Conservation (phyloP, 2,888 invertebrate genomes). For the Digitonthophagus gazella region DNA sequence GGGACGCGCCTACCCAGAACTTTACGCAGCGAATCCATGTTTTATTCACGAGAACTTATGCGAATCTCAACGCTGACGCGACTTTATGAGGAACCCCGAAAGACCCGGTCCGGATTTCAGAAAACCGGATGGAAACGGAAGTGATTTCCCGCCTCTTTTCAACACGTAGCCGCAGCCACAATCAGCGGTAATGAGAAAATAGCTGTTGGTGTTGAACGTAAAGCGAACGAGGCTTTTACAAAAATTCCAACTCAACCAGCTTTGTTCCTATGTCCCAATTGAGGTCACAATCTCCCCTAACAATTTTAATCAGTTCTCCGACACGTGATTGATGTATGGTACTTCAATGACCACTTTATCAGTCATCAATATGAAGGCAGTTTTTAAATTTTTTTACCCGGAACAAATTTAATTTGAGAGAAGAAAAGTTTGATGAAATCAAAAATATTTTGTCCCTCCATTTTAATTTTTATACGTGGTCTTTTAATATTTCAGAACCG, state of each 20-base stretch:
- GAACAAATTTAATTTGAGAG: too few relatives aligned
- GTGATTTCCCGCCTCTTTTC: background rate
- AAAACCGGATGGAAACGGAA: background rate
- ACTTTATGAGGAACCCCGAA: background rate
- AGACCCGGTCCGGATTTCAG: background rate
- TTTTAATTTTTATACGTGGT: background rate
- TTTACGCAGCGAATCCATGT: background rate
- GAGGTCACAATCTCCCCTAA: background rate
- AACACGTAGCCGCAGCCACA: background rate
- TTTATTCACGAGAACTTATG: background rate
- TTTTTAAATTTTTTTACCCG: background rate
- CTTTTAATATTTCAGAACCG: background rate
- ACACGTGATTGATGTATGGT: background rate
- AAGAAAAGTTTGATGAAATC: too few relatives aligned
- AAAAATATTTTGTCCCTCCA: background rate
- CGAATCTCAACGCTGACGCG: background rate
- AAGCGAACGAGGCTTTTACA: background rate
- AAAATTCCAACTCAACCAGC: background rate
- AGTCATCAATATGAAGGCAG: background rate
- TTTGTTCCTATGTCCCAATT: background rate
- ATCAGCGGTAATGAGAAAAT: background rate
- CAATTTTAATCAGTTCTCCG: background rate
- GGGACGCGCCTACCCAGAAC: too few relatives aligned
- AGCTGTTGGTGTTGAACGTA: background rate
- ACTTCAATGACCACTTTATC: background rate